Evolutionary conservation across 2,888 invertebrate species (phyloP).

Genomic region (Rapana venosa): DNA sequence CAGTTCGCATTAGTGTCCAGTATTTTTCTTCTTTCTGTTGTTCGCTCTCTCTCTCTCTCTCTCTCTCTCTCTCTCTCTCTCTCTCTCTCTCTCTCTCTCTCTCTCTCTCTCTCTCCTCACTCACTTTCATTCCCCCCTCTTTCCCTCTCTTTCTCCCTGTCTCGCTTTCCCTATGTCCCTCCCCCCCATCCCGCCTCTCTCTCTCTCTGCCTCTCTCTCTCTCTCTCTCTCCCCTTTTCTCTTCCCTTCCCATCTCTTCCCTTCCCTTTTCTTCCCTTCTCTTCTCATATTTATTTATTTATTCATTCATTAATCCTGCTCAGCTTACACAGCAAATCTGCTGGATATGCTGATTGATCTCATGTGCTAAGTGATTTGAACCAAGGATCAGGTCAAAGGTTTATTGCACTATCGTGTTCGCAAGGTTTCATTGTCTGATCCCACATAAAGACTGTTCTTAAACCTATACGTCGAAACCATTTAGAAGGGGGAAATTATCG

Average conservation of each 20-base stretch:
- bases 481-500: too few species aligned
- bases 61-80: constrained; percentile 1
- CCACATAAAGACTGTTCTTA: too few species aligned
- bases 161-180: background rate
- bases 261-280: background rate
- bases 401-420: too few species aligned
- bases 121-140: background rate
- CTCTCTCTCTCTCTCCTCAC: background rate
- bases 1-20: too few species aligned
- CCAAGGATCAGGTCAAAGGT: too few species aligned
- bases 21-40: background rate
- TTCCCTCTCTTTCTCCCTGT: background rate
- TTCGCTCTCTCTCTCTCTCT: background rate
- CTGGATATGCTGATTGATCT: too few species aligned
- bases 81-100: constrained; percentile 1
- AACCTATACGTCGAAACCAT: too few species aligned
- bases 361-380: too few species aligned
- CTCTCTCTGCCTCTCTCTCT: background rate
- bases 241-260: background rate
- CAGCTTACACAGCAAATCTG: too few species aligned
- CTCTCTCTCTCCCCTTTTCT: background rate
- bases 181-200: background rate
- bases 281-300: background rate
- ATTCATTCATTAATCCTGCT: too few species aligned
- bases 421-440: too few species aligned